phyloP scores from a whole-genome alignment of 1,140 invertebrate genomes.

The Philotrypesis tridentata region DNA sequence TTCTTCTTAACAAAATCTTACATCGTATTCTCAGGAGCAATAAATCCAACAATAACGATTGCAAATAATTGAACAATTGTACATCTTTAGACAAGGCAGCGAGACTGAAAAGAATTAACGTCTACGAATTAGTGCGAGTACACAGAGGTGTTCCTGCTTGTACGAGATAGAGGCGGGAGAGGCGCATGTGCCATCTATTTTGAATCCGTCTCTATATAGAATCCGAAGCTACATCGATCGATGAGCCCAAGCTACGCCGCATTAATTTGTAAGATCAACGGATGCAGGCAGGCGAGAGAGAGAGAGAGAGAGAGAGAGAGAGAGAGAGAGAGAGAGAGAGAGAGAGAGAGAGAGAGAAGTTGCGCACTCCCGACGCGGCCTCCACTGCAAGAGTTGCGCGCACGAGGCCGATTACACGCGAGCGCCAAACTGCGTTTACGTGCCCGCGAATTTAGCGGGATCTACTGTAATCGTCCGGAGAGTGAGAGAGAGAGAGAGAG shows the following conservation, averaged over 20 bases:
- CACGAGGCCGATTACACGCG: not conserved
- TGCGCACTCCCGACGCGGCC: not conserved
- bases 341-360: not conserved
- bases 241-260: conserved; percentile 2
- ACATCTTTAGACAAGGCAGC: too few relatives aligned
- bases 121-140: conserved; percentile 31
- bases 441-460: not conserved
- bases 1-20: too few relatives aligned
- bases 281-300: not conserved
- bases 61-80: too few relatives aligned
- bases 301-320: not conserved
- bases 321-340: not conserved
- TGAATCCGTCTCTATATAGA: not conserved
- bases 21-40: too few relatives aligned
- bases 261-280: conserved; percentile 31
- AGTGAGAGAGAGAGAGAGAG: too few relatives aligned
- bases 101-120: conserved; percentile 23
- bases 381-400: not conserved
- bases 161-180: not conserved
- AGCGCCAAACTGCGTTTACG: too few relatives aligned
- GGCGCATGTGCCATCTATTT: conserved; percentile 12
- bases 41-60: too few relatives aligned
- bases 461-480: not conserved
- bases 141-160: not conserved
- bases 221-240: conserved; percentile 9